Evolutionary conservation across 2,888 invertebrate genomes (phyloP), one percentile per base, ranked within the genome.

Genomic region (Callinectes sapidus): DNA sequence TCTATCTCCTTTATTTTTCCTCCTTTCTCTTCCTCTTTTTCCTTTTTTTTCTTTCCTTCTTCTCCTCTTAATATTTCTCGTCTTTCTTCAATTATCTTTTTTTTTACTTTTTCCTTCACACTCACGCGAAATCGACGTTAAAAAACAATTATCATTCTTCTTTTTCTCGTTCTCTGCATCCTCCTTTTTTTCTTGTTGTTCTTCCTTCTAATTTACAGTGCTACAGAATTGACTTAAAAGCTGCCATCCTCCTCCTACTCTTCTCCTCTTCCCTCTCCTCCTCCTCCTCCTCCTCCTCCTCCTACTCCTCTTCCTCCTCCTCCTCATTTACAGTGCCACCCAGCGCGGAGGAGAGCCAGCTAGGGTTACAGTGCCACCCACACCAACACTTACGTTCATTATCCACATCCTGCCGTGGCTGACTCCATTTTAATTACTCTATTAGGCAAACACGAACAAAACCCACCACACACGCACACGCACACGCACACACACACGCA

Each of bases 381-480:
- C 71, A 71, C 71, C 71, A 71, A 71, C 71, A 71, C 71, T 71
- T 71, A 71, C 28, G 71, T 71, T 71, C 71, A 71, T 28, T 71
- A n/a, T 71, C 71, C 71, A n/a, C n/a, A 28, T 71, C 71, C 71
- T 28, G 71, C 28, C 71, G 28, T 23, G 10, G 10, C 71, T 13
- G 71, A n/a, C 71, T n/a, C 71, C n/a, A 18, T 71, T 71, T 71
- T 71, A 71, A 71, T 71, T 71, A 71, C 71, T 71, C 71, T 71
- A 71, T 71, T 71, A 71, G 71, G 71, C 71, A 28, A 71, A 71
- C 71, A 8, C 71, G 28, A n/a, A n/a, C 71, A 71, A n/a, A 61
- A 61, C 61, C 61, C 61, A 6, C 1, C 28, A 71, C 71, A 71
- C n/a, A 71, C 71, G 10, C 71, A 71, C 71, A 71, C 71, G 28